Percentiles rank a stretch among this genome's conserved stretches.
phyloP scores from a whole-genome alignment of 2,888 invertebrate genomes.

The Drosophila mimetica region DNA sequence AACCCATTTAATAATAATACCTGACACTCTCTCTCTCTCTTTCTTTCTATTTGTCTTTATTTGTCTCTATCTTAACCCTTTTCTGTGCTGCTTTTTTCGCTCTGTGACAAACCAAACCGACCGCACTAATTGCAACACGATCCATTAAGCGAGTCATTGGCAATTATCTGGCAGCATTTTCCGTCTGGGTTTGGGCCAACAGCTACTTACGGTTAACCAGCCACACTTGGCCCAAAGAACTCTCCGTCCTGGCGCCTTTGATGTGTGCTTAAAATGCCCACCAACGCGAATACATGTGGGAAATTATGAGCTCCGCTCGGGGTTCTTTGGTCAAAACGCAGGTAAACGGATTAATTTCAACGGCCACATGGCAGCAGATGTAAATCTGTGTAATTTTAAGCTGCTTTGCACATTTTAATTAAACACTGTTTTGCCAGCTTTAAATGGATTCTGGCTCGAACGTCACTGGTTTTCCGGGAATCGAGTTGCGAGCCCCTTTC shows the following conservation, averaged over 20 bases:
- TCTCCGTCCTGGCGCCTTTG: conserved; percentile 48
- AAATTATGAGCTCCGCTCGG: conserved; percentile 67
- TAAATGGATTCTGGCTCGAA: conserved; percentile 11
- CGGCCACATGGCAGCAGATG: conserved; percentile 16
- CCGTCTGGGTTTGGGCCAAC: conserved; percentile 42
- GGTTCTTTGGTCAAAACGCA: conserved; percentile 43
- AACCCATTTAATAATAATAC: conserved; percentile 29
- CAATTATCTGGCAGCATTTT: conserved; percentile 66
- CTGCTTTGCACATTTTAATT: conserved; percentile 69
- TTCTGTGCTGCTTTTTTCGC: conserved; percentile 1
- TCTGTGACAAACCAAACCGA: conserved; percentile 34
- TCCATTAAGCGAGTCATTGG: conserved; percentile 69
- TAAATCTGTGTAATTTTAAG: conserved; percentile 48
- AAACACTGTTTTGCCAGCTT: conserved; percentile 45
- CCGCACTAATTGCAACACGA: conserved; percentile 74
- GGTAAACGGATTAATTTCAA: conserved; percentile 76
- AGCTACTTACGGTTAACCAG: conserved; percentile 80
- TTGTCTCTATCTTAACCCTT: conserved; percentile 17
- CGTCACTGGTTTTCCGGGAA: conserved; percentile 16
- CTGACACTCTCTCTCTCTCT: conserved; percentile 20
- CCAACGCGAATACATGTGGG: conserved; percentile 64
- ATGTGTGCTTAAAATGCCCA: conserved; percentile 71
- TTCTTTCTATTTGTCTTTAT: too few relatives aligned
- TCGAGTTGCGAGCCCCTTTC: conserved; percentile 26
- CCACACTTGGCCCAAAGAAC: conserved; percentile 66